phyloP scores from a whole-genome alignment of 2,888 invertebrate species.

The Tiliacea aurago region DNA sequence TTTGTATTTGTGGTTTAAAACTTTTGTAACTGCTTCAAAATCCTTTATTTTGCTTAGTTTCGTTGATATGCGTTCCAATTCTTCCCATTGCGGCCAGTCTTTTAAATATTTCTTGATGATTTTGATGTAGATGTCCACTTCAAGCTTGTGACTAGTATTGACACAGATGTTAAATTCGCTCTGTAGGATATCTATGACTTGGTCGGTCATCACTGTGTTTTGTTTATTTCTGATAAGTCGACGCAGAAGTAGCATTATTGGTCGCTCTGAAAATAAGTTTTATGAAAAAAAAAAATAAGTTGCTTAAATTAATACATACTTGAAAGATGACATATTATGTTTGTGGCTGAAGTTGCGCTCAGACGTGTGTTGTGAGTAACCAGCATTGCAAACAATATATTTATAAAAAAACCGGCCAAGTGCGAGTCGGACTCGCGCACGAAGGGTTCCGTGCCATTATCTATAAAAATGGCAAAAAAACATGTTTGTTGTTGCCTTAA shows the following conservation, averaged over 20 bases:
- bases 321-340: not conserved
- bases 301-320: not conserved
- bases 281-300: not conserved
- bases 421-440: no score
- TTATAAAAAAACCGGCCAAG: no score
- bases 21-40: conserved; percentile 63
- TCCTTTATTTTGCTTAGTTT: conserved; percentile 71
- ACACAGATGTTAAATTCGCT: conserved; percentile 78
- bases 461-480: no score
- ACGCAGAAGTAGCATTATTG: conserved; percentile 79
- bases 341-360: not conserved
- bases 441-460: no score
- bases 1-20: conserved; percentile 74
- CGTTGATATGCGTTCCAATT: conserved; percentile 71
- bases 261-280: conserved; percentile 74
- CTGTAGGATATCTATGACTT: conserved; percentile 78
- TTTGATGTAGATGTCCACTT: conserved; percentile 80
- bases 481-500: no score
- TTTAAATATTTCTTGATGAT: conserved; percentile 82
- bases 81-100: conserved; percentile 85
- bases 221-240: conserved; percentile 78
- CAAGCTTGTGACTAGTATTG: conserved; percentile 71
- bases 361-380: no score
- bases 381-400: not conserved
- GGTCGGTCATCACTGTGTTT: conserved; percentile 81